A percentile compares a stretch with the other conserved stretches of the same genome.
These are phyloP conservation scores for Aethes cnicana DNA, from an alignment of 2,888 invertebrate genomes.

Conservation along the genomic window DNA sequence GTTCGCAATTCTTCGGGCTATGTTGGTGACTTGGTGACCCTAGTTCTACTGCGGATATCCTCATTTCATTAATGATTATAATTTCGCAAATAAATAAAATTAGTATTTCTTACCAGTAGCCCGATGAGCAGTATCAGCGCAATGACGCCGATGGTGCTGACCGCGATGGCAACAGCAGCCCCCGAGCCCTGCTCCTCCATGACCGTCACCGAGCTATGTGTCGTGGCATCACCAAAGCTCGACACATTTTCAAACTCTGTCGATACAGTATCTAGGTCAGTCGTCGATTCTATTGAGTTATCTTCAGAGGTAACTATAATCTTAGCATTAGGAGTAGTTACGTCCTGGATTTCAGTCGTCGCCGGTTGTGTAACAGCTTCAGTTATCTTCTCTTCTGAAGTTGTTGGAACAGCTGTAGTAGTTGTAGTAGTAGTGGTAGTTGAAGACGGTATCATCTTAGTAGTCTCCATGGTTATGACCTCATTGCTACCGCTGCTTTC, in stretches of 20 bases:
- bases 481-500: constrained; percentile 69
- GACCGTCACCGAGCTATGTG: constrained; percentile 56
- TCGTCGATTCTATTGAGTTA: constrained; percentile 46
- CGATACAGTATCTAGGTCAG: constrained; percentile 53
- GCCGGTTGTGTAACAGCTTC: constrained; percentile 33
- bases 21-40: too few species aligned
- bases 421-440: constrained; percentile 39
- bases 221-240: constrained; percentile 61
- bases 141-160: constrained; percentile 90
- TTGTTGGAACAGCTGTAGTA: constrained; percentile 30
- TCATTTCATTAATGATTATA: neutral
- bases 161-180: constrained; percentile 90
- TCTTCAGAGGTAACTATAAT: constrained; percentile 48
- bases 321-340: constrained; percentile 43
- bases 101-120: constrained; percentile 84
- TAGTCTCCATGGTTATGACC: constrained; percentile 52
- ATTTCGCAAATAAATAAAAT: neutral
- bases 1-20: too few species aligned
- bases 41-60: too few species aligned
- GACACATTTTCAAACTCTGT: constrained; percentile 57
- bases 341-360: constrained; percentile 38
- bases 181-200: constrained; percentile 81
- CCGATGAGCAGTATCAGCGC: constrained; percentile 90
- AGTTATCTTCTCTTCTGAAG: constrained; percentile 34
- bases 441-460: constrained; percentile 33